Evolutionary conservation across 2,888 invertebrate genomes (phyloP), one percentile per base, ranked within the genome.

Genomic region (Drosophila nigritarsus): DNA sequence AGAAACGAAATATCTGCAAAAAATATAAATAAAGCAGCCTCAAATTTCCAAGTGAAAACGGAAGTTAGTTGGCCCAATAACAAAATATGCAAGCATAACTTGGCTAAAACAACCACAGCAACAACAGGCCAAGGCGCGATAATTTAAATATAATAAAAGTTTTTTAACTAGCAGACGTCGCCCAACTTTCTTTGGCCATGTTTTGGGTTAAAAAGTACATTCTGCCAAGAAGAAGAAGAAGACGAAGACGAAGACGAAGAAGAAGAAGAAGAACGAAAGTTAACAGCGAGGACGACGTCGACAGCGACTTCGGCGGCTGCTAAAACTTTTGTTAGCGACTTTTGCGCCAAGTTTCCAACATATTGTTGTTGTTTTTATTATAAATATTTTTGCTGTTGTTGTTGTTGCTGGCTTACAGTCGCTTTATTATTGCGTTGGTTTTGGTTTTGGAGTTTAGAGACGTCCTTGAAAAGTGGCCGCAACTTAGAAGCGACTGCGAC

Each of bases 381-480:
- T 53, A 55, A 63, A 45, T 34, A 8, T 63, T 53, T 40, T 49
- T 58, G 24, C 51, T 65, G 30, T 67, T 67, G 54, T 56, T 63
- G 24, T 54, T 73, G 64, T 32, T 45, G 42, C 51, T 51, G 68
- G 48, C 55, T 75, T 66, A 59, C 60, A 65, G 56, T 70, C 63
- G 72, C 77, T 80, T 86, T 87, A 75, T 69, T 75, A 74, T 68
- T 74, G 80, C 75, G 79, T 79, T 71, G 74, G 66, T 76, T 80
- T 80, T 72, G 74, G 66, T 70, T 68, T 66, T 50, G 79, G 89
- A 89, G 88, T 91, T 90, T 87, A 88, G 88, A 90, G 91, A 90
- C 91, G 92, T 90, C 91, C 91, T 91, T 91, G 91, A 91, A 91
- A 91, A 91, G 72, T 80, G 75, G 68, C 70, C 74, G 67, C 78